Percentiles rank a stretch among this genome's conserved stretches.
Conservation (phyloP, 2,888 invertebrate genomes). For the Acanthacorydalis orientalis region DNA sequence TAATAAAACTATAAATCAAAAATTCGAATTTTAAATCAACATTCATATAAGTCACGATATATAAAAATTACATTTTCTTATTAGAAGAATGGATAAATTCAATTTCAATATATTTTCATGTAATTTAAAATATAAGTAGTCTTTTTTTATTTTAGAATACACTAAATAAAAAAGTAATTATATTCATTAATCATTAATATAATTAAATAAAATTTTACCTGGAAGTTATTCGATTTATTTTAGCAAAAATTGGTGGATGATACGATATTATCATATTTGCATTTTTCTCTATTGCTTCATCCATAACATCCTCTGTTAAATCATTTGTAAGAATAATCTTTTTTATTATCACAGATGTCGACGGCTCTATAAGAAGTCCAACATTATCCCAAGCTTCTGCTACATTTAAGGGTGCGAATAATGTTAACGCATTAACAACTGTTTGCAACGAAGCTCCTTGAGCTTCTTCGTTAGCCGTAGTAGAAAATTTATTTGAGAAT, state of each 20-base stretch:
- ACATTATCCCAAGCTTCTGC: constrained; percentile 93
- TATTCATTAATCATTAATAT: too few relatives aligned
- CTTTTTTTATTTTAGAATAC: too few relatives aligned
- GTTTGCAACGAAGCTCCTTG: constrained; percentile 29
- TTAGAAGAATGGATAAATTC: too few relatives aligned
- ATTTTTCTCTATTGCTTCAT: constrained; percentile 53
- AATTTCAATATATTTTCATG: too few relatives aligned
- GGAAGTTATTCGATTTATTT: constrained; percentile 65
- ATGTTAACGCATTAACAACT: constrained; percentile 42
- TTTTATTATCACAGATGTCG: constrained; percentile 28
- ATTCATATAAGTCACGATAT: too few relatives aligned
- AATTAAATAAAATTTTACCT: constrained; percentile 46
- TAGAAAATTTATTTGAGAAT: not conserved
- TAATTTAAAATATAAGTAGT: too few relatives aligned
- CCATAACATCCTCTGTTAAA: constrained; percentile 71
- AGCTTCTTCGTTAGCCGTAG: not conserved
- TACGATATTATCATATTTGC: constrained; percentile 80
- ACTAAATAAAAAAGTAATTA: too few relatives aligned
- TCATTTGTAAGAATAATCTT: constrained; percentile 80
- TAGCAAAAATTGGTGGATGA: too few relatives aligned
- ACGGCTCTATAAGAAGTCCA: constrained; percentile 75
- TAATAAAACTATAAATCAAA: too few relatives aligned
- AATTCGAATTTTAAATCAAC: too few relatives aligned
- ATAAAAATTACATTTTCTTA: too few relatives aligned
- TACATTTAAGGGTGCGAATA: constrained; percentile 48